A percentile compares a stretch with the other conserved stretches of the same genome.
Evolutionary conservation across 2,797 vertebrate species (phyloP).

Genomic region (Crypturellus tataupa): DNA sequence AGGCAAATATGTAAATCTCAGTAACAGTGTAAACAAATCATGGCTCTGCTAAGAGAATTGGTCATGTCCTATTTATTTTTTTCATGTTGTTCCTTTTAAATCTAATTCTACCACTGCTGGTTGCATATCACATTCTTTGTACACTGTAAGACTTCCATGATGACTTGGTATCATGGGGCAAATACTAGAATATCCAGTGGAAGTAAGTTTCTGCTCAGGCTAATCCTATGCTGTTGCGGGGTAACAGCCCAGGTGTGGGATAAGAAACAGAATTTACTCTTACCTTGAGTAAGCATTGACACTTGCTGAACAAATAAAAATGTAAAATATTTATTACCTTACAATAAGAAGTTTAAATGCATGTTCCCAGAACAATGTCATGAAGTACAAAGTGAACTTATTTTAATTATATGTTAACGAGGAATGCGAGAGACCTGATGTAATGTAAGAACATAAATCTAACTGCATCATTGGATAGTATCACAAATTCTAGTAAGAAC

Average conservation of each 20-base stretch:
- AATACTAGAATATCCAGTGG: neutral
- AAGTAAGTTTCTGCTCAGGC: neutral
- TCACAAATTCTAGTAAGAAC: neutral
- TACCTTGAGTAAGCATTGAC: rapidly evolving
- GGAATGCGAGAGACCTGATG: neutral
- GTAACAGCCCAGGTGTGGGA: neutral
- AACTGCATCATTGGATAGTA: neutral
- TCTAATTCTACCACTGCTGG: neutral
- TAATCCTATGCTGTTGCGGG: rapidly evolving
- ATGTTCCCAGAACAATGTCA: neutral
- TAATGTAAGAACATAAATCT: neutral
- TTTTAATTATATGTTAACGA: neutral
- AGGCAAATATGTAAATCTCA: neutral
- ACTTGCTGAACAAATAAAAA: neutral
- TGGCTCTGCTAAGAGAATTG: neutral
- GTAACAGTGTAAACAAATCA: neutral
- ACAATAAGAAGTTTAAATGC: neutral
- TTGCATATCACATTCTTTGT: neutral
- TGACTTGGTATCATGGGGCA: neutral
- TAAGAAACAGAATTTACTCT: neutral
- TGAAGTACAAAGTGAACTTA: neutral
- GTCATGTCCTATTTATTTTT: neutral
- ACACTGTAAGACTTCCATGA: neutral
- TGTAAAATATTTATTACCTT: neutral
- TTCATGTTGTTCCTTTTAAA: neutral